Percentiles rank a stretch among this genome's conserved stretches.
Conservation (phyloP, 2,113 vertebrate genomes). For the Neopipo cinnamomea region DNA sequence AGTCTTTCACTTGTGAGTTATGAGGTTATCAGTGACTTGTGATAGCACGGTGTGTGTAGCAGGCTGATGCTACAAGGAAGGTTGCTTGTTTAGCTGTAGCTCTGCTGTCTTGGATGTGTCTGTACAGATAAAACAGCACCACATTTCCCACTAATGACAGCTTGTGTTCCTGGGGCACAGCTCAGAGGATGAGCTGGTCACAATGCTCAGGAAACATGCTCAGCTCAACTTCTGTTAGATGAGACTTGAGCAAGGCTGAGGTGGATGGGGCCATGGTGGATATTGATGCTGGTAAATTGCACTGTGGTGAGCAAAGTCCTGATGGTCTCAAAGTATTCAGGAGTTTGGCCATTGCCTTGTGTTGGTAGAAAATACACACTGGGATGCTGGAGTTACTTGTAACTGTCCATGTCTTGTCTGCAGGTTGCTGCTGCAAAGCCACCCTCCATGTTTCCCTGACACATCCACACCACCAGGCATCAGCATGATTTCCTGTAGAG, state of each 20-base stretch:
- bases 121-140: neutral
- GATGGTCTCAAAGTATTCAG: neutral
- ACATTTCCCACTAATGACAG: neutral
- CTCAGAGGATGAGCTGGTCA: neutral
- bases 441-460: fast-evolving
- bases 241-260: neutral
- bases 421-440: neutral
- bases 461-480: neutral
- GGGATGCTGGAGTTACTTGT: neutral
- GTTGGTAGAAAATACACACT: neutral
- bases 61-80: neutral
- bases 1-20: neutral
- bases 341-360: neutral
- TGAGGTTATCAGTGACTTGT: neutral
- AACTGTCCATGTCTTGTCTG: neutral
- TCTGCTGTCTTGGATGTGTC: neutral
- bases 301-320: neutral
- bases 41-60: fast-evolving
- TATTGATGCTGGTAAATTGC: neutral
- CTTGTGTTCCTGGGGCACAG: fast-evolving
- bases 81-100: neutral
- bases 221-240: neutral
- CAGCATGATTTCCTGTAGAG: fast-evolving
- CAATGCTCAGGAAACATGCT: neutral
- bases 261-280: neutral